Evolutionary conservation across 2,113 vertebrate genomes (phyloP), one percentile per base, ranked within the genome.

Genomic region (Marcusenius ussheri): DNA sequence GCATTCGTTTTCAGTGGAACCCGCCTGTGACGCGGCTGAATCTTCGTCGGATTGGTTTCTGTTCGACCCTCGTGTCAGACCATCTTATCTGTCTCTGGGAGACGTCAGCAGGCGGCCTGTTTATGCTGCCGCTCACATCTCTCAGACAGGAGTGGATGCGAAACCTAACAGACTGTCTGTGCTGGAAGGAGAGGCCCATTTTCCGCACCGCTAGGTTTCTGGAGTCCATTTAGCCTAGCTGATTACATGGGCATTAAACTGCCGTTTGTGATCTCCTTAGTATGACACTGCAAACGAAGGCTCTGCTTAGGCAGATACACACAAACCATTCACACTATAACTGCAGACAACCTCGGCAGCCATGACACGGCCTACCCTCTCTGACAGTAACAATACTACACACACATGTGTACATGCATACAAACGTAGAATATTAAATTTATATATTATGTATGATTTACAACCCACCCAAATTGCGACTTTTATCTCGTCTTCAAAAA

Each of bases 71-170:
- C 35, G 10, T n/a, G 19, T 53, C 53, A 66, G 87, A 88, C 39
- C 31, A 10, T 5, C 47, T 42, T 27, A 27, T 46, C 15, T 19
- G 66, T 24, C 87, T 21, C 9, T 53, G 27, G 27, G 5, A 56
- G 85, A 47, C 24, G 2, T 24, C 4, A 83, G 88, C 49, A 17
- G 88, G 27, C 70, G 56, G 94, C 90, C 90, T 94, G 94, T 84
- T 47, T 88, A 92, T 84, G 93, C 92, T 90, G 92, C 77, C 9
- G 89, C 90, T 93, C 87, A 7, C 47, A 86, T 50, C 84, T 31
- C 62, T 70, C n/a, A 13, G 27, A 70, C n/a, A 27, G 62, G 27
- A 70, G 62, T 13, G 27, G 10, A 70, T 31, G 62, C 1, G 35
- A 3, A 58, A 85, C 93, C 93, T 93, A 92, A 31, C 62, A 31